phyloP scores from a whole-genome alignment of 2,888 invertebrate genomes.

The Agrochola macilenta region DNA sequence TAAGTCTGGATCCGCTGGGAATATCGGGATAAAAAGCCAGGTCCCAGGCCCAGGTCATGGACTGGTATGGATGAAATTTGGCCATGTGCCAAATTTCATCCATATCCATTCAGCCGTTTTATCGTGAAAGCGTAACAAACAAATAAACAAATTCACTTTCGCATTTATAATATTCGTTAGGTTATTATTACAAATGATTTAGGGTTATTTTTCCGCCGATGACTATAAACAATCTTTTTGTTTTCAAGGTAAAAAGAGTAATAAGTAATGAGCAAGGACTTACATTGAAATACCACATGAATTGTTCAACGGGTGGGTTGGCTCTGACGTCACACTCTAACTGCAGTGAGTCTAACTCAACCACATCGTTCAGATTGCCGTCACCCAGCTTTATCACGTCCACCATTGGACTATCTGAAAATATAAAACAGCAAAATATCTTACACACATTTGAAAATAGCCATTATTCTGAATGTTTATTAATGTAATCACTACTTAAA shows the following conservation, averaged over 20 bases:
- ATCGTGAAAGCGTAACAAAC: too few species aligned
- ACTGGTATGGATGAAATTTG: too few species aligned
- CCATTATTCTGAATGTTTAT: conserved; percentile 6
- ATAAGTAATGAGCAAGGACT: conserved; percentile 69
- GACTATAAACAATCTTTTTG: neutral
- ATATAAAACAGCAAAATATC: neutral
- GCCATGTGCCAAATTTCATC: too few species aligned
- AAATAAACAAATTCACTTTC: too few species aligned
- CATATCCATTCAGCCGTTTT: too few species aligned
- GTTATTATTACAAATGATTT: neutral
- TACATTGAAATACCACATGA: conserved; percentile 87
- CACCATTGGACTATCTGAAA: conserved; percentile 87
- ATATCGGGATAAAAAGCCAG: too few species aligned
- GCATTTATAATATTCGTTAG: too few species aligned
- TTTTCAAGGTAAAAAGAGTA: neutral
- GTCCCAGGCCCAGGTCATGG: too few species aligned
- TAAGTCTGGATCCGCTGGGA: too few species aligned
- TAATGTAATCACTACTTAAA: conserved; percentile 12
- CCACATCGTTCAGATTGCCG: conserved; percentile 80
- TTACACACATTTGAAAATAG: neutral
- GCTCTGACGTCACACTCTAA: conserved; percentile 85
- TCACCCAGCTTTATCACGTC: conserved; percentile 81
- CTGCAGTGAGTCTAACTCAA: conserved; percentile 84
- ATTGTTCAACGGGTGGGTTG: conserved; percentile 85
- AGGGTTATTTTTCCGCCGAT: neutral